Evolutionary conservation across 2,888 invertebrate genomes (phyloP), one percentile per base, ranked within the genome.

Genomic region (Caenorhabditis imperialis): DNA sequence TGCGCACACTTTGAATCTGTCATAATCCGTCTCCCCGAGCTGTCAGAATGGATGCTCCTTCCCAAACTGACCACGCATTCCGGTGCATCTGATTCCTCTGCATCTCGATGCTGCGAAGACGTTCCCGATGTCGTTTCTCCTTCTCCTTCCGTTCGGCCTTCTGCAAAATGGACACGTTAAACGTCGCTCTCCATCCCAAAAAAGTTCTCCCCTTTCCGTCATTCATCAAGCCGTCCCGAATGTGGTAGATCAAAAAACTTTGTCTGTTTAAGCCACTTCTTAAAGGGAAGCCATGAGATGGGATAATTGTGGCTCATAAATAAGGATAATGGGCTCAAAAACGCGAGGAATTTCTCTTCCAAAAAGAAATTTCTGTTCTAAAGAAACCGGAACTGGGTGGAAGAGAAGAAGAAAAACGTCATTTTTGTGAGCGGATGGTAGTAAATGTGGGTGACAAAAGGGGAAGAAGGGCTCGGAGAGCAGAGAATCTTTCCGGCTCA

Each of bases 141-240:
- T 82, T 81, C 47, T 85, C 85, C 45, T 83, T 84, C 44, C 84
- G 84, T 47, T 85, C 85, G 20, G 83, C 85, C 75, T 84, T 85
- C 85, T 85, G 77, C 27, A 84, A 77, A 4, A 44, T 35, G 5
- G 8, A 44, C 5, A 23, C 5, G 5, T 22, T 8, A 40, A 25
- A 6, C 20, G 53, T n/a, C 23, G 6, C 12, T 22, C 14, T 20
- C 5, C 51, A 18, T 5, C 30, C 50, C 7, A 30, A 27, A 30
- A 18, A 23, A 12, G 4, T 23, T 57, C 12, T 18, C 7, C 38
- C 38, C 42, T 27, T 38, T 37, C 50, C 40, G 37, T 45, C 53
- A 42, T 57, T 45, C 58, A 47, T 47, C 58, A 58, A 33, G 10
- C 6, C 30, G 22, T 5, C 14, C 12, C 18, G 54, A 23, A 38